phyloP scores from a whole-genome alignment of 2,888 invertebrate species.

The Boloria selene region DNA sequence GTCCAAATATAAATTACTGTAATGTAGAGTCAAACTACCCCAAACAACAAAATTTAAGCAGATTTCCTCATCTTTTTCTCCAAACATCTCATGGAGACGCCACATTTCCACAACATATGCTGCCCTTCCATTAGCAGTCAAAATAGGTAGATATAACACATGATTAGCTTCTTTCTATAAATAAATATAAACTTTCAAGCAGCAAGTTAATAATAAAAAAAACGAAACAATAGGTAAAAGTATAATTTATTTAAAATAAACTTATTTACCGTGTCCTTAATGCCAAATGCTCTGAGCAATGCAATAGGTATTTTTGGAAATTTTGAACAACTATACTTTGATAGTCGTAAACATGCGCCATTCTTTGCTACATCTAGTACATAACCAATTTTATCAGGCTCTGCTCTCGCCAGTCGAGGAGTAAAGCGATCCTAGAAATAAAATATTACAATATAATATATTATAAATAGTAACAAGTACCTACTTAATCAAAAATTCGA shows the following conservation, averaged over 20 bases:
- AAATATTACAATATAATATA: no score
- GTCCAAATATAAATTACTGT: constrained; percentile 85
- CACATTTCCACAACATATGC: constrained; percentile 87
- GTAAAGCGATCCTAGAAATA: constrained; percentile 33
- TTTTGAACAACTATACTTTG: constrained; percentile 39
- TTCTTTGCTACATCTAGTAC: constrained; percentile 50
- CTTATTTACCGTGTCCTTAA: constrained; percentile 43
- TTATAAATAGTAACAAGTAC: no score
- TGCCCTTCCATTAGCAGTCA: constrained; percentile 84
- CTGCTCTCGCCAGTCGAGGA: constrained; percentile 43
- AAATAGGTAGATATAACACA: constrained; percentile 84
- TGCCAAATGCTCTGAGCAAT: constrained; percentile 44
- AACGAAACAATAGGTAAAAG: background rate
- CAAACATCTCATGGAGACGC: constrained; percentile 81
- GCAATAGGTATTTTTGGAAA: constrained; percentile 50
- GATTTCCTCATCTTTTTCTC: constrained; percentile 86
- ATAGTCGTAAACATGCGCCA: constrained; percentile 45
- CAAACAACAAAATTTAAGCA: constrained; percentile 85
- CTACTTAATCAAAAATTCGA: no score
- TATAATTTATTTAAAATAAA: constrained; percentile 5
- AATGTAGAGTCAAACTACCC: constrained; percentile 87
- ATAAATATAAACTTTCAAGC: background rate
- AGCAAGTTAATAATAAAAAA: constrained; percentile 14
- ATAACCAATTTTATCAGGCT: constrained; percentile 42
- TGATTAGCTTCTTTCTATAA: constrained; percentile 66